Percentiles rank a stretch among this genome's conserved stretches.
phyloP scores from a whole-genome alignment of 2,113 vertebrate genomes.

The Pardalotus punctatus region DNA sequence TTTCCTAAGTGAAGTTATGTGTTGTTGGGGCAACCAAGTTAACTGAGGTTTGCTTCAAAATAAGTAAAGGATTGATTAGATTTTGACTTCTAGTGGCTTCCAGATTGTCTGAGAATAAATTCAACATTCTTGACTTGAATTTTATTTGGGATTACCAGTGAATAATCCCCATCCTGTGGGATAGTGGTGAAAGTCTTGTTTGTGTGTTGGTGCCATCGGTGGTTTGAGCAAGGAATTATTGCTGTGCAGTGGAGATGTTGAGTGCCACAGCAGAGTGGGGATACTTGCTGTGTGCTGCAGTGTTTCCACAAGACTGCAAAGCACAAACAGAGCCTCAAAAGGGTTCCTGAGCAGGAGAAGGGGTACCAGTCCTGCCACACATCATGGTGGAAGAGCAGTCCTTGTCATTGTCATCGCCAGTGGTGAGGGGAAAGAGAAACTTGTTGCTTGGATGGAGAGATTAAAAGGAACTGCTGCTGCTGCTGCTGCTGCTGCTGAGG shows the following conservation, averaged over 20 bases:
- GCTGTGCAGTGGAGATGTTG: not conserved
- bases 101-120: not conserved
- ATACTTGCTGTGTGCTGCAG: not conserved
- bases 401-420: not conserved
- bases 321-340: not conserved
- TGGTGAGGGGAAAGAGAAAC: not conserved
- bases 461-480: not conserved
- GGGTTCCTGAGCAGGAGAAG: not conserved
- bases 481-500: not conserved
- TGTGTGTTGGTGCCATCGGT: not conserved
- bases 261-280: not conserved
- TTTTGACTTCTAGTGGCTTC: not conserved
- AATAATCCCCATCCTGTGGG: not conserved
- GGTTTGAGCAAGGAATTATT: not conserved
- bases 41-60: not conserved
- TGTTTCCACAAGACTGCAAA: not conserved
- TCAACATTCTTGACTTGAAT: not conserved
- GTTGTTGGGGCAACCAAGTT: not conserved
- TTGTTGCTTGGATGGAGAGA: not conserved
- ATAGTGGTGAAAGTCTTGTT: not conserved
- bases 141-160: not conserved
- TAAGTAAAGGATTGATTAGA: not conserved
- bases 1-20: not conserved
- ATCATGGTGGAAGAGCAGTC: not conserved
- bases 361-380: not conserved